Evolutionary conservation across 2,888 invertebrate genomes (phyloP).

Genomic region (Lumbricus terrestris): DNA sequence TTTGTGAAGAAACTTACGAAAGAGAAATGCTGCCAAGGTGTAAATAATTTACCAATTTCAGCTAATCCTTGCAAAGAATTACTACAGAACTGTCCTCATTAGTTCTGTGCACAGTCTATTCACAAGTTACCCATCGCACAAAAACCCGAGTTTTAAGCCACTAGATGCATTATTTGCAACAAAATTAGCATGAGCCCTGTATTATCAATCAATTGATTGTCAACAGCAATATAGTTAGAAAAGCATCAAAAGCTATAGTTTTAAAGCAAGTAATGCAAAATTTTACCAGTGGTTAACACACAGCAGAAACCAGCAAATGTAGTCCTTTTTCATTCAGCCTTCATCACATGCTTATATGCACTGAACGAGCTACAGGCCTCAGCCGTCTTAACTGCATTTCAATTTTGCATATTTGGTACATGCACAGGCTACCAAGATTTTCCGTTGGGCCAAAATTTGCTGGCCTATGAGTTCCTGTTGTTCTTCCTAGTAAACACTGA

Average conservation of each 20-base stretch:
- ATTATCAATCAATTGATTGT: too few species aligned
- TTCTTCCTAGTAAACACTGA: not conserved
- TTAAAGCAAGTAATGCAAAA: not conserved
- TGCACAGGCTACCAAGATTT: not conserved
- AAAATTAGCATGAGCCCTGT: too few species aligned
- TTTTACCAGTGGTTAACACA: not conserved
- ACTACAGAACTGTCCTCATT: not conserved
- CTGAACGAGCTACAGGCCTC: not conserved
- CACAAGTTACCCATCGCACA: not conserved
- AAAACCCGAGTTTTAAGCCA: too few species aligned
- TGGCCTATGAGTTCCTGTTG: not conserved
- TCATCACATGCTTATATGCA: not conserved
- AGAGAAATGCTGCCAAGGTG: not conserved
- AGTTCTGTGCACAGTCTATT: not conserved
- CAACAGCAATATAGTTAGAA: not conserved
- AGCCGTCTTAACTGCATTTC: not conserved
- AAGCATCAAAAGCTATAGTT: not conserved
- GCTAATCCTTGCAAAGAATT: not conserved
- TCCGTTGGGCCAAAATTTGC: not conserved
- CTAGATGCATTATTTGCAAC: too few species aligned
- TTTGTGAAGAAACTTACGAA: not conserved
- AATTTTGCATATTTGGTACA: not conserved
- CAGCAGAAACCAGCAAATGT: not conserved
- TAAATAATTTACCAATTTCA: not conserved
- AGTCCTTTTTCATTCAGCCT: not conserved